A percentile compares a stretch with the other conserved stretches of the same genome.
These are phyloP conservation scores for Teleogryllus occipitalis DNA, from an alignment of 1,140 invertebrate genomes.

Conservation along the genomic window DNA sequence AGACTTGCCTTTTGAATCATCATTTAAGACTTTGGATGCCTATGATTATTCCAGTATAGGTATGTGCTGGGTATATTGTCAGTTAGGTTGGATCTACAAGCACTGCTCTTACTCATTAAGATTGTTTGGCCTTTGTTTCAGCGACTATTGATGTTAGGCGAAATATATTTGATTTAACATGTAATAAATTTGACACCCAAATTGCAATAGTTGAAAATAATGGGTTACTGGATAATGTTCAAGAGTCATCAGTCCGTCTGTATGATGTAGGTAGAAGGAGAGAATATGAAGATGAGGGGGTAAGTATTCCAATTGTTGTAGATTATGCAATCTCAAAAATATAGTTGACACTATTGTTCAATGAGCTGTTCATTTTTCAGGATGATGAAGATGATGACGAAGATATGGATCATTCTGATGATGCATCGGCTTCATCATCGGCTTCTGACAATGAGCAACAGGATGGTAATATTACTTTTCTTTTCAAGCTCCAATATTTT, in stretches of 20 bases:
- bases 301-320: constrained; percentile 29
- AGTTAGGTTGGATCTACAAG: background rate
- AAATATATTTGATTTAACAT: constrained; percentile 66
- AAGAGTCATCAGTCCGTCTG: constrained; percentile 74
- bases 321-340: background rate
- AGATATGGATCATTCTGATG: constrained; percentile 41
- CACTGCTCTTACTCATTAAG: constrained; percentile 19
- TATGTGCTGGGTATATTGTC: constrained; percentile 34
- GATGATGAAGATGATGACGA: constrained; percentile 30
- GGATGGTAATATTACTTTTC: background rate
- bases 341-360: background rate
- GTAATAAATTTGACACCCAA: constrained; percentile 67
- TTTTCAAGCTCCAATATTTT: too few relatives aligned
- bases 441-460: constrained; percentile 36
- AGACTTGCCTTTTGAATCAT: constrained; percentile 64
- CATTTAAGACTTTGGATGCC: constrained; percentile 89
- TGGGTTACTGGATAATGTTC: constrained; percentile 60
- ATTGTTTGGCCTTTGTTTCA: constrained; percentile 32
- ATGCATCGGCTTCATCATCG: constrained; percentile 44
- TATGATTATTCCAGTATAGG: constrained; percentile 88
- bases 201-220: constrained; percentile 77
- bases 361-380: background rate
- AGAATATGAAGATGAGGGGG: constrained; percentile 65
- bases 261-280: constrained; percentile 69
- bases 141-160: constrained; percentile 83